Evolutionary conservation across 2,797 vertebrate species (phyloP).

Genomic region (Fistularia tabacaria): DNA sequence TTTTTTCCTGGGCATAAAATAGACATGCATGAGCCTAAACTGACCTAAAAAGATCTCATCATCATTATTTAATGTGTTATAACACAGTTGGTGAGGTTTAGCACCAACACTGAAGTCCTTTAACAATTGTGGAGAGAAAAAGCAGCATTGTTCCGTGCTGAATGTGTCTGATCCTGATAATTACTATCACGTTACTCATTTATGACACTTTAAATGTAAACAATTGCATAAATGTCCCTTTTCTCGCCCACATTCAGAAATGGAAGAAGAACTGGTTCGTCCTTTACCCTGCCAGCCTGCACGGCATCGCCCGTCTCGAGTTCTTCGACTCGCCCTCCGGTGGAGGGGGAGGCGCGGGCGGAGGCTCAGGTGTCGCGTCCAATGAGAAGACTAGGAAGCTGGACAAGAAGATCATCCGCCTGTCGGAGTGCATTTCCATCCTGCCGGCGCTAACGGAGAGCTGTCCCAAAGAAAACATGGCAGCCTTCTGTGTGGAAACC

Average conservation of each 20-base stretch:
- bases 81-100: too few relatives aligned
- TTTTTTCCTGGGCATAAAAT: not conserved
- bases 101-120: too few relatives aligned
- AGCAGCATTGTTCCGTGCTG: too few relatives aligned
- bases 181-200: too few relatives aligned
- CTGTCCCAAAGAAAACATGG: constrained; percentile 85
- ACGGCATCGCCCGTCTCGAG: constrained; percentile 93
- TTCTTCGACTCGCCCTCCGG: constrained; percentile 81
- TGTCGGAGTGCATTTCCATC: constrained; percentile 91
- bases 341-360: constrained; percentile 48
- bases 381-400: constrained; percentile 81
- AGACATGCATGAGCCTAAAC: not conserved
- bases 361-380: constrained; percentile 51
- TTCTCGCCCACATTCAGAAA: constrained; percentile 68
- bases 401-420: constrained; percentile 90
- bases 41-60: too few relatives aligned
- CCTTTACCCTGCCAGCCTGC: constrained; percentile 88
- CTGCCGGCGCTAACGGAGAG: constrained; percentile 77
- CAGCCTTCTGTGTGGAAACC: constrained; percentile 88
- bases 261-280: constrained; percentile 97
- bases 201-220: not conserved
- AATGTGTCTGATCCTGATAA: too few relatives aligned
- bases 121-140: too few relatives aligned
- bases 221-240: too few relatives aligned
- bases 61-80: too few relatives aligned